A percentile compares a stretch with the other conserved stretches of the same genome.
phyloP scores from a whole-genome alignment of 2,888 invertebrate genomes.

The Antheraea yamamai region DNA sequence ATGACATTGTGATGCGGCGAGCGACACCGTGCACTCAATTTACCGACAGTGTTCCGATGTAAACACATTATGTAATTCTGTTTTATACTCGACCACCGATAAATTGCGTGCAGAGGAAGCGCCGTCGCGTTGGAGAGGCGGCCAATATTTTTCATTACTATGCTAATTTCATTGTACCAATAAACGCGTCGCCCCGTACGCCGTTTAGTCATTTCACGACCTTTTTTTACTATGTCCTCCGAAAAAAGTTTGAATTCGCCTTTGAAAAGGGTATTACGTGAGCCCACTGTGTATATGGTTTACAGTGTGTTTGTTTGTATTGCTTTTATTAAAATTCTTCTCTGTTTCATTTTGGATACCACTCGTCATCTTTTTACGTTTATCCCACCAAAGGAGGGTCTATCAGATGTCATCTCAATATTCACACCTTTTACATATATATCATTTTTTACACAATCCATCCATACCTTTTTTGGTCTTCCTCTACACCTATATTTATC shows the following conservation, averaged over 20 bases:
- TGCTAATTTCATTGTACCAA: constrained; percentile 80
- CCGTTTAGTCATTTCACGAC: constrained; percentile 72
- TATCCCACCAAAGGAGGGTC: too few relatives aligned
- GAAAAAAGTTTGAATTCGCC: constrained; percentile 73
- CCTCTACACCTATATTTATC: too few relatives aligned
- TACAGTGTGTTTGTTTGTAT: constrained; percentile 17
- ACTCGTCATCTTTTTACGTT: too few relatives aligned
- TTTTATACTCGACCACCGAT: constrained; percentile 56
- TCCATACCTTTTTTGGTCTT: too few relatives aligned
- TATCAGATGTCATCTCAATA: too few relatives aligned
- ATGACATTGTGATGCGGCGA: constrained; percentile 34
- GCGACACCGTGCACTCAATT: constrained; percentile 45
- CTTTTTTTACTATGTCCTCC: constrained; percentile 70
- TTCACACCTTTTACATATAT: too few relatives aligned
- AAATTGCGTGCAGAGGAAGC: constrained; percentile 58
- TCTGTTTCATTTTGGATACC: neutral
- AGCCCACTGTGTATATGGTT: neutral
- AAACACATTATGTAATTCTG: constrained; percentile 50
- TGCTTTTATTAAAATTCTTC: neutral
- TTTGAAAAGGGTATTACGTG: constrained; percentile 49
- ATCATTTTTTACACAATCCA: too few relatives aligned
- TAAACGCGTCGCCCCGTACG: constrained; percentile 69
- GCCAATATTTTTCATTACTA: constrained; percentile 81
- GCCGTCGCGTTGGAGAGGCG: constrained; percentile 46
- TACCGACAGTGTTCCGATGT: constrained; percentile 39